Evolutionary conservation across 2,113 vertebrate species (phyloP).

Genomic region (Actenoides hombroni): DNA sequence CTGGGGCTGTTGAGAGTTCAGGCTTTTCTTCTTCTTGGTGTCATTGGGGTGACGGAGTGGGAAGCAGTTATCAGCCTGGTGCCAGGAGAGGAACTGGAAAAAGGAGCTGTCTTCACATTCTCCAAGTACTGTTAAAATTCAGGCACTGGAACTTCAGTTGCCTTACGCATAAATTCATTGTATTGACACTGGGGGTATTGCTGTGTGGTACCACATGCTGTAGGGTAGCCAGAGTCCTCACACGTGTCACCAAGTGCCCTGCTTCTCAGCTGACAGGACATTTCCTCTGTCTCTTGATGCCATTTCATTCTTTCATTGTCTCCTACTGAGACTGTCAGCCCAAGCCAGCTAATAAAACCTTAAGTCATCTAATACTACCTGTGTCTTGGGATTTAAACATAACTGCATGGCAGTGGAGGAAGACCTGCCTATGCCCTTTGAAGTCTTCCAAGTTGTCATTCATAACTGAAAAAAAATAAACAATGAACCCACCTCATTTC

Average conservation of each 20-base stretch:
- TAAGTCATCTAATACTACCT: background rate
- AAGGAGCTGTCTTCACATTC: background rate
- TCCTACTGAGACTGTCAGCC: background rate
- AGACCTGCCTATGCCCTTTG: background rate
- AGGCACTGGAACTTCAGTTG: background rate
- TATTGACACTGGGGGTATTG: background rate
- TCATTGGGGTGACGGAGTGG: rapidly evolving
- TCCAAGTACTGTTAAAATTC: background rate
- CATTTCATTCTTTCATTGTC: background rate
- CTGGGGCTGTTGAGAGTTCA: background rate
- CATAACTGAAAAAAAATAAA: background rate
- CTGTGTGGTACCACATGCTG: background rate
- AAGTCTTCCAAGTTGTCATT: background rate
- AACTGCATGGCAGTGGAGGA: background rate
- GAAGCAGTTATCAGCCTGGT: background rate
- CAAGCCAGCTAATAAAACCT: background rate
- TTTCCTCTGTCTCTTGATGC: background rate
- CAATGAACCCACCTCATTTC: rapidly evolving
- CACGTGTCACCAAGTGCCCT: background rate
- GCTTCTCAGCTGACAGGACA: background rate
- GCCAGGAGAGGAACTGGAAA: background rate
- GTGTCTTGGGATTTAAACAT: background rate
- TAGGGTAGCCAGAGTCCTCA: background rate
- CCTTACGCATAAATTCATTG: background rate
- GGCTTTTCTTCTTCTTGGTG: background rate